Evolutionary conservation across 2,113 vertebrate genomes (phyloP), one percentile per base, ranked within the genome.

Genomic region (Lycocorax pyrrhopterus): DNA sequence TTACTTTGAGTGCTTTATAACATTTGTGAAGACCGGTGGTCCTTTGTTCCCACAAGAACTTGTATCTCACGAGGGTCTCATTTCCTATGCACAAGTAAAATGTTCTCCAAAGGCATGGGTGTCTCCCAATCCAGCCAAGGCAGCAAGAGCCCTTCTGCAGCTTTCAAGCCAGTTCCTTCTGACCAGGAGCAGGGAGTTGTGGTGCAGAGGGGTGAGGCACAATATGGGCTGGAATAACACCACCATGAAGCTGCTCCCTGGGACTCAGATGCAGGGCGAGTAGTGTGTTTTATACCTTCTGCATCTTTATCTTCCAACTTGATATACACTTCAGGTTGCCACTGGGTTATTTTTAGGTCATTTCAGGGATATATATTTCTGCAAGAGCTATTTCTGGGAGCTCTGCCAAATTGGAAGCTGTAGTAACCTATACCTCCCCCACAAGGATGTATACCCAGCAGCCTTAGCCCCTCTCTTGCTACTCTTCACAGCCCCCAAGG

Each of bases 341-440:
- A 25, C 58, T 55, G 72, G 25, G 79, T 77, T 95, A 88, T 90
- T 94, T 96, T 94, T 88, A 84, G 76, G 93, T 94, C 76, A 44
- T 92, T 93, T 88, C 73, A 46, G 92, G 60, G 82, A 90, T 56
- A 88, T 60, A 71, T 88, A 86, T 84, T 95, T 92, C 94, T 91
- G 55, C 75, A 75, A 93, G 85, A 85, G 59, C 64, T 86, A 27
- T 86, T 93, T 93, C 94, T 95, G 93, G 93, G 92, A 93, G 32
- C 52, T 52, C 19, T 94, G 87, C 85, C 94, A 96, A 90, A 74
- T 1, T 84, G 63, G 51, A 93, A 94, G 84, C 41, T 43, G 20
- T 71, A 59, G 47, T 47, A 90, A 77, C 60, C 32, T 60, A 51
- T 59, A 84, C 26, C 68, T 66, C 56, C 56, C 72, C 76, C 13